Base-by-base conservation (phyloP, 2,797 vertebrate species). In the Rousettus madagascariensis region DNA sequence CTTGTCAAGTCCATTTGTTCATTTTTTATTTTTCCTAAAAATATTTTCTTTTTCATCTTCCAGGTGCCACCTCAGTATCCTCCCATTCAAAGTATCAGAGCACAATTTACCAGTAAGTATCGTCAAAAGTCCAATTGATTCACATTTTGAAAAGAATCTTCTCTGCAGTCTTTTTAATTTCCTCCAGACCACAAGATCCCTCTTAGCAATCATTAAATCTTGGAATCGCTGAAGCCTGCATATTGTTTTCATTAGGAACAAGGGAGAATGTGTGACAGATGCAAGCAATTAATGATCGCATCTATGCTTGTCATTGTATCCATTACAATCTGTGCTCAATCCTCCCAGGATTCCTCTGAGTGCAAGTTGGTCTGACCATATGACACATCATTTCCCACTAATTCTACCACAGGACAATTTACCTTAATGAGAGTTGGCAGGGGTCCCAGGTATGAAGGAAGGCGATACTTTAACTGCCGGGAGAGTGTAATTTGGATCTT, bases 91-190 rank as follows among this genome's bases (percentile, higher is more conserved):
- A 98, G 86, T 51, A 95, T 98, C 43, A 80, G 2, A 85, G 83
- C 77, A 41, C 63, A 33, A 9, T 85, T 96, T 96, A 91, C 86
- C 46, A 20, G 97, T 98, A 95, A 97, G 97, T 98, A 95, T 57
- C 63, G 22, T 71, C 11, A 13, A 69, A 94, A 75, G 43, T 77
- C 94, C 65, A 57, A 55, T 36, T 53, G 61, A 71, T 74, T 69
- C 10, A 71, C 59, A 49, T 71, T 92, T 96, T 88, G 26, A 30
- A 86, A 91, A 84, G 28, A 75, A 15, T 92, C 65, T 91, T 85
- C 61, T 72, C 65, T 92, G 41, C 30, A 69, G 55, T 63, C 6
- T 86, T 12, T 86, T 83, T 89, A 16, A 83, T 75, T 91, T 95
- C 28, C 26, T 90, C 51, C 5, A 71, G 46, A 87, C 71, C 19